A percentile compares a stretch with the other conserved stretches of the same genome.
Evolutionary conservation across 2,888 invertebrate genomes (phyloP).

Genomic region (Hypolimnas misippus): DNA sequence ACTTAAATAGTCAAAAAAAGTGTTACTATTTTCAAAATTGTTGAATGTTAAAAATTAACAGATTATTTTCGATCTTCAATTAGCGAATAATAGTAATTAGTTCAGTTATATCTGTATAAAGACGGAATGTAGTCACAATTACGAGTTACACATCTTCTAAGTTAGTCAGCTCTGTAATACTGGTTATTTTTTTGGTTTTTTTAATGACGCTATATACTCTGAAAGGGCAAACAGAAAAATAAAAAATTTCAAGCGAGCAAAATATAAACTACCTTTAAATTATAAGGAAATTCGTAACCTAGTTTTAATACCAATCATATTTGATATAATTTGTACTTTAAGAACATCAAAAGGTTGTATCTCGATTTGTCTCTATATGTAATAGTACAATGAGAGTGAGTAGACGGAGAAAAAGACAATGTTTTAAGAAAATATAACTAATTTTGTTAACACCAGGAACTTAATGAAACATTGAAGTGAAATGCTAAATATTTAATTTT

Average conservation of each 20-base stretch:
- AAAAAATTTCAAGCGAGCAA: slow-evolving; percentile 52
- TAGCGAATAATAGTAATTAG: not conserved
- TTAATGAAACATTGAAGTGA: no score
- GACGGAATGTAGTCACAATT: slow-evolving; percentile 44
- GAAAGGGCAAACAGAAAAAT: slow-evolving; percentile 70
- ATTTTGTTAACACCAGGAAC: no score
- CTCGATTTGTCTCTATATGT: no score
- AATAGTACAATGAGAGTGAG: no score
- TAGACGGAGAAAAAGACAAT: no score
- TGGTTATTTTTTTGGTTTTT: slow-evolving; percentile 76
- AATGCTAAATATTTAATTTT: no score
- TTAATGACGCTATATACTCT: slow-evolving; percentile 80
- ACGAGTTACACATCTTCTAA: slow-evolving; percentile 42
- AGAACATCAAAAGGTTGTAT: not conserved
- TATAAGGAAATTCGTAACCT: not conserved
- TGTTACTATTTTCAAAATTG: no score
- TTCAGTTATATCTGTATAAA: slow-evolving; percentile 11
- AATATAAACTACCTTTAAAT: slow-evolving; percentile 29
- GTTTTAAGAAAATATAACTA: no score
- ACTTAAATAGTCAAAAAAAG: no score
- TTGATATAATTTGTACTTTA: not conserved
- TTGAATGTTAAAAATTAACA: no score
- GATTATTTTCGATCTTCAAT: slow-evolving; percentile 8
- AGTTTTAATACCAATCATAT: not conserved
- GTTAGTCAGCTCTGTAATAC: slow-evolving; percentile 47